These are phyloP conservation scores for Diaperis boleti DNA, from an alignment of 2,888 invertebrate species.

Conservation along the genomic window DNA sequence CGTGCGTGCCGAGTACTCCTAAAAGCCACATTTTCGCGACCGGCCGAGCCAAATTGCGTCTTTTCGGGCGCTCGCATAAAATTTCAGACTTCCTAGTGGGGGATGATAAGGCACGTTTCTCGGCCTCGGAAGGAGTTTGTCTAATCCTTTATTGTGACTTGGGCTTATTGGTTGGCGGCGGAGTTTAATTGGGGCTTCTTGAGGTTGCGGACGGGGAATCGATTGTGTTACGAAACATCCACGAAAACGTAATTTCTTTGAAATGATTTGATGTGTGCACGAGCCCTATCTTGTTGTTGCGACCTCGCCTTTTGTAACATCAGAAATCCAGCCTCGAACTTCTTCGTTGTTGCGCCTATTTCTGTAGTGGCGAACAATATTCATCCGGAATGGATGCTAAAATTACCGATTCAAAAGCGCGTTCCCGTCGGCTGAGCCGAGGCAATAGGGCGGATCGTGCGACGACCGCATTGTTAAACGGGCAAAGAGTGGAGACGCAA, in stretches of 20 bases:
- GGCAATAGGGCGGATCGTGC: slow-evolving; percentile 1
- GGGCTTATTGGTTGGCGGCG: slow-evolving; percentile 40
- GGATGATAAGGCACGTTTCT: slow-evolving; percentile 44
- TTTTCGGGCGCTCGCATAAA: slow-evolving; percentile 34
- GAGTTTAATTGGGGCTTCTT: slow-evolving; percentile 30
- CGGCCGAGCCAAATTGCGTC: slow-evolving; percentile 29
- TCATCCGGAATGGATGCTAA: slow-evolving; percentile 10
- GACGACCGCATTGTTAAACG: background rate
- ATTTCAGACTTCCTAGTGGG: slow-evolving; percentile 18
- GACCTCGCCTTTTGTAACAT: too few species aligned
- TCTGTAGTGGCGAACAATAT: too few species aligned
- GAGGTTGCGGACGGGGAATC: background rate
- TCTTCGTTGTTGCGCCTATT: too few species aligned
- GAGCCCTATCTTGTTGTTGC: too few species aligned
- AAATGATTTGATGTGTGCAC: too few species aligned
- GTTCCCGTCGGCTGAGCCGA: background rate
- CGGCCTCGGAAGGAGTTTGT: slow-evolving; percentile 30
- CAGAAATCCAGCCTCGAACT: too few species aligned
- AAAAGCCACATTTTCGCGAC: slow-evolving; percentile 41
- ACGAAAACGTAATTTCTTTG: too few species aligned
- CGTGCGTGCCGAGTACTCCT: slow-evolving; percentile 44
- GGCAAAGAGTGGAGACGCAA: slow-evolving; percentile 25
- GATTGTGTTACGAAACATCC: too few species aligned
- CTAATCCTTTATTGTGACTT: slow-evolving; percentile 43
- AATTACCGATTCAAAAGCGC: background rate